Conservation (phyloP, 2,797 vertebrate genomes). For the Brachyalestes nurse region DNA sequence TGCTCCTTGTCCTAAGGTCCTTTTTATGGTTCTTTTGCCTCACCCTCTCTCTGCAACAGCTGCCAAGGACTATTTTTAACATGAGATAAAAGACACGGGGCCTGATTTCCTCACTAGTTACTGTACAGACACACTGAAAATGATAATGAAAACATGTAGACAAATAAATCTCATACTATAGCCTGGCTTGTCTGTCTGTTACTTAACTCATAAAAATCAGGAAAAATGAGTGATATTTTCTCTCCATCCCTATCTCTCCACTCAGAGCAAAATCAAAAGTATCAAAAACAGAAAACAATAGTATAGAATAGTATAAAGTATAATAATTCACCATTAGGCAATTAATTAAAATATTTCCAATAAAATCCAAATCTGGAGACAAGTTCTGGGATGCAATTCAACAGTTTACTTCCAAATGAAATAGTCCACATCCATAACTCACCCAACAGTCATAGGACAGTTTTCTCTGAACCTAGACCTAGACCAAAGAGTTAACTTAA, state of each 20-base stretch:
- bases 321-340: background rate
- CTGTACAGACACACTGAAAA: constrained; percentile 59
- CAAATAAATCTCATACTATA: no score
- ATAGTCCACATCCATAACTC: no score
- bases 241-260: background rate
- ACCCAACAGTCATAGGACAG: background rate
- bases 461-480: background rate
- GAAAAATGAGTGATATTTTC: background rate
- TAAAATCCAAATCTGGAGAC: background rate
- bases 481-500: background rate
- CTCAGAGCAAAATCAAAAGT: background rate
- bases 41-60: constrained; percentile 66
- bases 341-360: background rate
- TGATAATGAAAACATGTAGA: background rate
- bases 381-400: background rate
- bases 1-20: constrained; percentile 59
- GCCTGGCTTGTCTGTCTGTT: no score
- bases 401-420: no score
- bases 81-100: constrained; percentile 53
- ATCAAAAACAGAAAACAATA: background rate
- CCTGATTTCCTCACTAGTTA: constrained; percentile 62
- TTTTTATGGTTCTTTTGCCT: constrained; percentile 75
- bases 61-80: constrained; percentile 79
- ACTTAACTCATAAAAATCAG: background rate
- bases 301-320: no score